A percentile compares a stretch with the other conserved stretches of the same genome.
phyloP scores from a whole-genome alignment of 1,140 invertebrate species.

The Cataglyphis hispanica region DNA sequence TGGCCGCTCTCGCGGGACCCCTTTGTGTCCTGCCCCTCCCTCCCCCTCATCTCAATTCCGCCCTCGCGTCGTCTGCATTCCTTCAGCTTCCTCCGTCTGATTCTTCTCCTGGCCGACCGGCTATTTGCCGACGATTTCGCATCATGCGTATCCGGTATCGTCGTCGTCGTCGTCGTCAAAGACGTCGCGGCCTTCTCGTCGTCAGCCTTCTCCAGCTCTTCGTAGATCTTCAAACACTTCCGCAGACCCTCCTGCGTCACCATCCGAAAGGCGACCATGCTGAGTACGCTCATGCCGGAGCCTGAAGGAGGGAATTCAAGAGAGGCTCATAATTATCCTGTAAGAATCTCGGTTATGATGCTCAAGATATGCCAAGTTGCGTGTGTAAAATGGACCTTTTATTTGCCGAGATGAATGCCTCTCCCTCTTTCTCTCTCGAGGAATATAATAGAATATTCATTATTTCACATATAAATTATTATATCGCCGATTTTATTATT shows the following conservation, averaged over 20 bases:
- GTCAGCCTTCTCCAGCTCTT: constrained; percentile 64
- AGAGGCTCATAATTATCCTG: constrained; percentile 43
- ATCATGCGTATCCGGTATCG: background rate
- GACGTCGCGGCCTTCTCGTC: background rate
- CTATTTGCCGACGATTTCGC: constrained; percentile 54
- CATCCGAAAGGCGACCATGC: constrained; percentile 91
- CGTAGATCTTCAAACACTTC: constrained; percentile 86
- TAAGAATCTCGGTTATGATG: constrained; percentile 16
- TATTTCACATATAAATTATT: background rate
- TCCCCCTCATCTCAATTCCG: background rate
- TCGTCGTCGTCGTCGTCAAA: background rate
- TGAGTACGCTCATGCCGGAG: constrained; percentile 93
- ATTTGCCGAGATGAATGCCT: background rate
- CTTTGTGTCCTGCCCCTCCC: constrained; percentile 9
- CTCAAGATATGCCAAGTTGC: background rate
- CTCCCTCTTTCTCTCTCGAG: background rate
- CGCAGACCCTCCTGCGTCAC: constrained; percentile 89
- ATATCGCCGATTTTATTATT: background rate
- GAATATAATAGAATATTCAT: background rate
- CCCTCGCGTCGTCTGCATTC: constrained; percentile 80
- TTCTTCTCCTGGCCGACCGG: constrained; percentile 76
- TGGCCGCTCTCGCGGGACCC: constrained; percentile 22
- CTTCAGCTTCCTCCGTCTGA: constrained; percentile 75
- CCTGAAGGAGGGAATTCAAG: constrained; percentile 80
- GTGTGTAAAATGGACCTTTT: background rate